Evolutionary conservation across 2,888 invertebrate genomes (phyloP), one percentile per base, ranked within the genome.

Genomic region (Agonopterix subpropinquella): DNA sequence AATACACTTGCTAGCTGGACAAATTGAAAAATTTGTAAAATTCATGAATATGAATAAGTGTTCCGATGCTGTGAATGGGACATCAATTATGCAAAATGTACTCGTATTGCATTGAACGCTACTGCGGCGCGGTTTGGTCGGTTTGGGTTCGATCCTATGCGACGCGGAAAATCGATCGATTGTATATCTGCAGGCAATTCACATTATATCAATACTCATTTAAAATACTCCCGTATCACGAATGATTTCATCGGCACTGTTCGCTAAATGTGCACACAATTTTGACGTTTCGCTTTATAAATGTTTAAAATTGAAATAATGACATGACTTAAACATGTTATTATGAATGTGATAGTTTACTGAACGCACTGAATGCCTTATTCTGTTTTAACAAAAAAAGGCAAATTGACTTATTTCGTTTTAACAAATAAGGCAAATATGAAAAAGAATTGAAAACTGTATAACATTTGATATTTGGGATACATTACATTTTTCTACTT

Each of bases 41-140:
- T 81, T 84, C 85, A 87, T 87, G 85, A 86, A 87, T 87, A 86
- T 86, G 80, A 86, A 86, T 82, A 85, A 79, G 77, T 78, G 73
- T 77, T 77, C 73, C 72, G 75, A 71, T 70, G 71, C 70, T 70
- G 75, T 81, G 82, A 85, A 86, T 83, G 80, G 77, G 76, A 70
- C 75, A 84, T 88, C 84, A 86, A 82, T 86, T 87, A 87, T 85
- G 86, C 80, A 87, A 82, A 85, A 84, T 83, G 70, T 73, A 70
- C 68, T 69, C 70, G 76, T 75, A 77, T 76, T 78, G 74, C 76
- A 80, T 77, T 79, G 81, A 82, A 76, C 77, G 73, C 54, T 50
- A 57, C 57, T 59, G 62, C 61, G 58, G 58, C 59, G 28, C 28
- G 28, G 28, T 28, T 55, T 62, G 60, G 59, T 57, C 58, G 62